Conservation (phyloP, 2,888 invertebrate genomes). For the Pycnomerus fuliginosus region DNA sequence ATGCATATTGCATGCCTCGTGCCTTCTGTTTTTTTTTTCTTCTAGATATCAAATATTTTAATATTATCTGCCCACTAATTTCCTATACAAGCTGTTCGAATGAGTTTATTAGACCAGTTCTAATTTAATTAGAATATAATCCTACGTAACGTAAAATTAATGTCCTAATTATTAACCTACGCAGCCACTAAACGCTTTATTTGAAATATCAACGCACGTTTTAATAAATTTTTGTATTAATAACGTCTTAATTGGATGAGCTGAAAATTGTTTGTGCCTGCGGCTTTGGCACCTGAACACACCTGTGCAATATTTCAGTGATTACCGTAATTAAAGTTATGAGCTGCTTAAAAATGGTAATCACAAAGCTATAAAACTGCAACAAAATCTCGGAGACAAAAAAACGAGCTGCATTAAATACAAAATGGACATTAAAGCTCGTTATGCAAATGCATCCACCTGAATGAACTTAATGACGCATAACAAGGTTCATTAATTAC, state of each 20-base stretch:
- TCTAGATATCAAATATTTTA: not conserved
- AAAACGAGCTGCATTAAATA: constrained; percentile 8
- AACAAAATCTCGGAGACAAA: not conserved
- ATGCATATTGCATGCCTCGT: constrained; percentile 44
- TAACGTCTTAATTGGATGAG: constrained; percentile 18
- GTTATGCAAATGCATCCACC: constrained; percentile 27
- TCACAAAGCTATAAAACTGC: not conserved
- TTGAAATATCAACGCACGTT: constrained; percentile 8
- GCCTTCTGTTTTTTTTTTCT: too few species aligned
- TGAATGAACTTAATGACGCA: constrained; percentile 20
- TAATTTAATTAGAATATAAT: constrained; percentile 24
- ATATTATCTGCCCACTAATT: not conserved
- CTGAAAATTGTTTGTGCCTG: constrained; percentile 1
- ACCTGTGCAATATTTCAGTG: constrained; percentile 4
- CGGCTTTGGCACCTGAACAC: constrained; percentile 1
- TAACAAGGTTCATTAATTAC: constrained; percentile 17
- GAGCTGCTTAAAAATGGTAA: not conserved
- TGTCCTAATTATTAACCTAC: constrained; percentile 23
- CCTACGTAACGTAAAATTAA: constrained; percentile 17
- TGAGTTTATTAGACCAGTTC: constrained; percentile 15
- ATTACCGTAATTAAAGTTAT: constrained; percentile 3
- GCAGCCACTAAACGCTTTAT: constrained; percentile 11
- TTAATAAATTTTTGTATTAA: constrained; percentile 8
- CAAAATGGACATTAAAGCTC: constrained; percentile 25
- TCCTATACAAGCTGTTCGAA: constrained; percentile 5